Evolutionary conservation across 2,888 invertebrate species (phyloP).

Genomic region (Hedya salicella): DNA sequence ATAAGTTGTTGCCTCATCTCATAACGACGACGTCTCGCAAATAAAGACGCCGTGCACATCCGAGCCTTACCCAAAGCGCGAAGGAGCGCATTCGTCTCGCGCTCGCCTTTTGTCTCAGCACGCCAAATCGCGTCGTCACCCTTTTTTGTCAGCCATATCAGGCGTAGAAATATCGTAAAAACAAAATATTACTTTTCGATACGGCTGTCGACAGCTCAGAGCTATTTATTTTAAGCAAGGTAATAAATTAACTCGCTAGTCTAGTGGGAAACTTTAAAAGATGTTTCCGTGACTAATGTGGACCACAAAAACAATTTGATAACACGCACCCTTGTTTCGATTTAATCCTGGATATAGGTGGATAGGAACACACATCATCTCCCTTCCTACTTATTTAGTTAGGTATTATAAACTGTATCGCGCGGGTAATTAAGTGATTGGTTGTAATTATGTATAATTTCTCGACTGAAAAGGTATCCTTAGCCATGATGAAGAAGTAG

Average conservation of each 20-base stretch:
- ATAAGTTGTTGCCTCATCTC: too few species aligned
- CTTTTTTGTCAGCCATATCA: slow-evolving; percentile 68
- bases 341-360: slow-evolving; percentile 20
- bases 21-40: too few species aligned
- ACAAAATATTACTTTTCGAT: slow-evolving; percentile 74
- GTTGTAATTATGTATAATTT: slow-evolving; percentile 39
- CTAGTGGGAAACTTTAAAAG: slow-evolving; percentile 57
- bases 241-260: slow-evolving; percentile 69
- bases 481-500: slow-evolving; percentile 51
- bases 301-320: slow-evolving; percentile 38
- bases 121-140: slow-evolving; percentile 66
- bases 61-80: slow-evolving; percentile 35
- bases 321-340: slow-evolving; percentile 46
- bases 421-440: slow-evolving; percentile 21
- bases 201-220: slow-evolving; percentile 72
- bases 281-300: slow-evolving; percentile 44
- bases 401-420: not conserved
- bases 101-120: slow-evolving; percentile 62
- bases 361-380: not conserved
- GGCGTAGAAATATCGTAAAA: slow-evolving; percentile 70
- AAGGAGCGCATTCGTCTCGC: slow-evolving; percentile 63
- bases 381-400: not conserved
- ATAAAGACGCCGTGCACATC: slow-evolving; percentile 3
- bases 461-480: slow-evolving; percentile 49
- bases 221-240: slow-evolving; percentile 68